A percentile compares a stretch with the other conserved stretches of the same genome.
These are phyloP conservation scores for Phyllostomus discolor DNA, from an alignment of 2,113 vertebrate species.

Conservation along the genomic window DNA sequence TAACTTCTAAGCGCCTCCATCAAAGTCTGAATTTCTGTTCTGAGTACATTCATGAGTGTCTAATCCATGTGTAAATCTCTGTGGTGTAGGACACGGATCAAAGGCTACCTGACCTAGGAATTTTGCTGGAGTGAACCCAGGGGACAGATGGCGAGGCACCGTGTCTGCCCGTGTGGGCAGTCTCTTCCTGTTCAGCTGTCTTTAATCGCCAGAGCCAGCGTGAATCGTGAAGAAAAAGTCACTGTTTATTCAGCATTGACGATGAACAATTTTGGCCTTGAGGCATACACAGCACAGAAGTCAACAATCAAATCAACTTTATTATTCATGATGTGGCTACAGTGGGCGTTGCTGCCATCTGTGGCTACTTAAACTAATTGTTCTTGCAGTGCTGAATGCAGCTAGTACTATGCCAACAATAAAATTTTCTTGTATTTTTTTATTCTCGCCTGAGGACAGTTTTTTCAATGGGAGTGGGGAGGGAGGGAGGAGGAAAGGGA, in stretches of 20 bases:
- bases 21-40: not conserved
- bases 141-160: not conserved
- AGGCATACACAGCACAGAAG: not conserved
- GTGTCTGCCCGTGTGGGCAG: not conserved
- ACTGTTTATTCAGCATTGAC: not conserved
- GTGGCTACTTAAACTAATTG: not conserved
- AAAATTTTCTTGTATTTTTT: not conserved
- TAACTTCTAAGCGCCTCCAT: not conserved
- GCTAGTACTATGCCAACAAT: not conserved
- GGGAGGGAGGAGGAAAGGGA: too few species aligned
- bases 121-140: not conserved
- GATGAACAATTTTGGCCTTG: not conserved
- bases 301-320: not conserved
- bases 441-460: too few species aligned
- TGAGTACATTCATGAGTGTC: not conserved
- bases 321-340: conserved; percentile 47
- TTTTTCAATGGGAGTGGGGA: too few species aligned
- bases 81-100: not conserved
- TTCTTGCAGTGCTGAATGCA: not conserved
- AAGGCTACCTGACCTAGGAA: not conserved
- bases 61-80: not conserved
- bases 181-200: not conserved
- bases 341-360: not conserved
- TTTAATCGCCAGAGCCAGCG: not conserved
- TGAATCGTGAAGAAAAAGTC: not conserved